A percentile compares a stretch with the other conserved stretches of the same genome.
Conservation (phyloP, 2,113 vertebrate genomes). For the Syrrhaptes paradoxus region DNA sequence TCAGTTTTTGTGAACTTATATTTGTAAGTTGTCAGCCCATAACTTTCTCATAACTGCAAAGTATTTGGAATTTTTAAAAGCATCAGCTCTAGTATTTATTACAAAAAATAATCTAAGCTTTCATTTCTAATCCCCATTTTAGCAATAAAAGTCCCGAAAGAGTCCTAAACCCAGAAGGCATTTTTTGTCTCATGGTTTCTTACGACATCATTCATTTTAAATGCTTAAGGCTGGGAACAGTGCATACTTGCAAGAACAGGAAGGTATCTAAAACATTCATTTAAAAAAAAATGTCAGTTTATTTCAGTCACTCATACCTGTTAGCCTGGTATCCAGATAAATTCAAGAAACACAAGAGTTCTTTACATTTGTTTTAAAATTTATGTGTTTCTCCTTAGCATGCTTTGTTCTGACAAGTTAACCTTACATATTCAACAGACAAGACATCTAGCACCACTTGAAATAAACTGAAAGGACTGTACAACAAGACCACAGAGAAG, state of each 20-base stretch:
- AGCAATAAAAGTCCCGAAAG: neutral
- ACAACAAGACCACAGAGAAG: neutral
- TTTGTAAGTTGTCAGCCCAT: neutral
- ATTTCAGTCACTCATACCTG: neutral
- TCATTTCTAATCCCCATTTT: neutral
- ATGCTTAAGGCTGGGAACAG: neutral
- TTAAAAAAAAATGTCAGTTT: neutral
- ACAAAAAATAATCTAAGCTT: neutral
- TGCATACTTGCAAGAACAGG: neutral
- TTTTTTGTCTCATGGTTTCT: neutral
- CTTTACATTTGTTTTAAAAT: neutral
- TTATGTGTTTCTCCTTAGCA: neutral
- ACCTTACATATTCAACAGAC: neutral
- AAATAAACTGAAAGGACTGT: neutral
- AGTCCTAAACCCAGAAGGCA: neutral
- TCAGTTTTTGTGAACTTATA: neutral
- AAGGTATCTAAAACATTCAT: neutral
- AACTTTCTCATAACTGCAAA: neutral
- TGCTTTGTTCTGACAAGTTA: neutral
- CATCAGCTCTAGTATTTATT: neutral
- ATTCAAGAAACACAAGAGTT: neutral
- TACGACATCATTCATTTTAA: neutral
- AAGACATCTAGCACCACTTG: neutral
- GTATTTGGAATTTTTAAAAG: neutral
- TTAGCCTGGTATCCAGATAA: neutral